Base-by-base conservation (phyloP, 2,113 vertebrate species). In the Oostethus manadensis region DNA sequence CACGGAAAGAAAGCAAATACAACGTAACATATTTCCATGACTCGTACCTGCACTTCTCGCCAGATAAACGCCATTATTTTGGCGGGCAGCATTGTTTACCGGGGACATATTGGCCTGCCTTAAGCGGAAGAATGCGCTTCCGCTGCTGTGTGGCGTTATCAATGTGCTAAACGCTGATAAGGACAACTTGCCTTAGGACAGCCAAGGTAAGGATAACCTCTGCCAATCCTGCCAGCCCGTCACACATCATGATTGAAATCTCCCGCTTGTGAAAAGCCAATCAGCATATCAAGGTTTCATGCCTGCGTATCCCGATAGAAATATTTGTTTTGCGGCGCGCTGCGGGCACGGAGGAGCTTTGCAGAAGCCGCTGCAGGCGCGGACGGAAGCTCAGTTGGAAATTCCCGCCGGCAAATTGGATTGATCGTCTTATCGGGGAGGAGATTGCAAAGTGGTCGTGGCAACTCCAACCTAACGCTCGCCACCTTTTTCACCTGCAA, bases 221-320 rank as follows among this genome's bases (percentile, higher is more conserved):
- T 78, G 80, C 82, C 82, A 83, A 84, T 87, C 82, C 70, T 83
- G 84, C 77, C 78, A 83, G 87, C 87, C 83, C 82, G 80, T 82
- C 83, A 64, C 76, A 82, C 88, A 90, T 90, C 87, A 85, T 71
- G 87, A 90, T 89, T 87, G 80, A 90, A 88, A 90, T 90, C 87
- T 89, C 70, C 57, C 9, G 51, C 72, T 64, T 76, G 64, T 65
- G 58, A 82, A 71, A 78, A 81, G 78, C 79, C 88, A 86, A 85
- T 88, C 84, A 81, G 59, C 62, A 60, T 18, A 68, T 15, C 44
- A 42, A 58, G 42, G 6, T 68, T 68, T 74, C 38, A 60, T 43
- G 62, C 54, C 56, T 53, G 65, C 50, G 50, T 57, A 51, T 50
- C 64, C 60, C 14, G 8, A 16, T 44, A 9, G 55, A 40, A 46